Conservation (phyloP, 2,113 vertebrate species). For the Polyodon spathula region DNA sequence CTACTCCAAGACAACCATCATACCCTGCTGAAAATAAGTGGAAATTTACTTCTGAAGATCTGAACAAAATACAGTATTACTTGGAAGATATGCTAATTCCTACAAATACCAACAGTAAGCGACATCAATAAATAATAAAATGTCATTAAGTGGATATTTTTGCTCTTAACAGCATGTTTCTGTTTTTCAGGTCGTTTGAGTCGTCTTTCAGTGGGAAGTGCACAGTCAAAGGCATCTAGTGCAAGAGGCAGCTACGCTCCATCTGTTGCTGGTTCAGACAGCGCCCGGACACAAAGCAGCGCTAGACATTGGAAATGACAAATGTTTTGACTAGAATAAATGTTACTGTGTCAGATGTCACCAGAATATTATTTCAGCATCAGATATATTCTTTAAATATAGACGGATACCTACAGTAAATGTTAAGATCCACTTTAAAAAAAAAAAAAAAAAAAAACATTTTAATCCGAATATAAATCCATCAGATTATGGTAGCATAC, state of each 20-base stretch:
- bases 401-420: too few relatives aligned
- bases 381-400: too few relatives aligned
- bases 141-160: neutral
- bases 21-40: constrained; percentile 63
- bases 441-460: too few relatives aligned
- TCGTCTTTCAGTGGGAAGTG: constrained; percentile 50
- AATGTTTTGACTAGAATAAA: neutral
- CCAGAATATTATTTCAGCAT: too few relatives aligned
- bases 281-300: constrained; percentile 44
- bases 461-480: too few relatives aligned
- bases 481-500: too few relatives aligned
- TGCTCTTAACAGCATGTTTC: too few relatives aligned
- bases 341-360: too few relatives aligned
- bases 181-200: constrained; percentile 57
- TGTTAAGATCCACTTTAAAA: too few relatives aligned
- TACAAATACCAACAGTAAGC: constrained; percentile 66
- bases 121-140: neutral
- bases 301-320: constrained; percentile 74
- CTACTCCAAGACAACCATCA: constrained; percentile 10
- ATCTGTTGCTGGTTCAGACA: constrained; percentile 17
- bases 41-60: constrained; percentile 73
- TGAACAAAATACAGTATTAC: constrained; percentile 67
- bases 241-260: constrained; percentile 41
- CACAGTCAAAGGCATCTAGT: constrained; percentile 41
- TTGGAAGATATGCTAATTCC: constrained; percentile 64